phyloP scores from a whole-genome alignment of 64 coral and sea anemone species.

The Cladopsammia gracilis region DNA sequence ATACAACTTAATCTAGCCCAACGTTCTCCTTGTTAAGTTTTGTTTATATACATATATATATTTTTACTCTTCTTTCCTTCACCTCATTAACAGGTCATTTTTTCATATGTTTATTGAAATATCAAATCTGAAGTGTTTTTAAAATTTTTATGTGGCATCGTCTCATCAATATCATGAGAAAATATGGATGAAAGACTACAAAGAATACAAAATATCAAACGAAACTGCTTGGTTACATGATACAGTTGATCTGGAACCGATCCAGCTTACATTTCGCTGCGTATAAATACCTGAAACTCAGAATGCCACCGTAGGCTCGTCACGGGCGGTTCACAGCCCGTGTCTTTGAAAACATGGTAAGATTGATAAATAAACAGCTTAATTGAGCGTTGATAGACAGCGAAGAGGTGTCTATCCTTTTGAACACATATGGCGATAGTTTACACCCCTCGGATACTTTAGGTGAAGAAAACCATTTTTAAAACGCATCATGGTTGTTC shows the following conservation, averaged over 20 bases:
- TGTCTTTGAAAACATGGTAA: constrained; percentile 43
- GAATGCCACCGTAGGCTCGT: neutral
- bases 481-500: constrained; percentile 25
- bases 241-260: constrained; percentile 30
- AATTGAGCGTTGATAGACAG: constrained; percentile 59
- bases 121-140: neutral
- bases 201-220: neutral
- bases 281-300: neutral
- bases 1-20: neutral
- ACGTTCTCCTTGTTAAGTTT: neutral
- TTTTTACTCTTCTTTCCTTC: neutral
- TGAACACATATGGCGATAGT: constrained; percentile 51
- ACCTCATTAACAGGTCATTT: neutral
- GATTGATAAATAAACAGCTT: constrained; percentile 65
- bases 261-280: constrained; percentile 16
- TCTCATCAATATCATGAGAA: neutral
- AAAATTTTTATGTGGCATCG: neutral
- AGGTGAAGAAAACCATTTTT: constrained; percentile 50
- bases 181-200: neutral
- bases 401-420: constrained; percentile 42
- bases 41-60: neutral
- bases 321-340: constrained; percentile 32
- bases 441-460: constrained; percentile 23
- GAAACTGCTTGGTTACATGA: neutral
- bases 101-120: neutral